A percentile compares a stretch with the other conserved stretches of the same genome.
Conservation (phyloP, 2,888 invertebrate species). For the Watsonalla cultraria region DNA sequence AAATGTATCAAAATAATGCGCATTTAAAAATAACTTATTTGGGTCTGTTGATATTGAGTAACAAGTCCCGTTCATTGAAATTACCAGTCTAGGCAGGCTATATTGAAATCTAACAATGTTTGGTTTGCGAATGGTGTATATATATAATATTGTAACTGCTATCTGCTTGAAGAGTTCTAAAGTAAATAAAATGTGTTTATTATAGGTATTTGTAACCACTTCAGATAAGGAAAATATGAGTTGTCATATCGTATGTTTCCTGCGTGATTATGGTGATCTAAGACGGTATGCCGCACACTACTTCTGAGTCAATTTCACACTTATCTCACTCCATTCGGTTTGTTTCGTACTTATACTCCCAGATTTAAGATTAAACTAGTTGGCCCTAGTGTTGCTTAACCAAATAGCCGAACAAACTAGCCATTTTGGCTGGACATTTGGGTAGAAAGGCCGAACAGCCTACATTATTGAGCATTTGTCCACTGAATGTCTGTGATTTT, state of each 20-base stretch:
- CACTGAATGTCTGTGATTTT: too few relatives aligned
- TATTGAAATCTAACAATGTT: neutral
- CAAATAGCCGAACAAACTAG: too few relatives aligned
- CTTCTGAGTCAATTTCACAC: neutral
- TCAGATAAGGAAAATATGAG: neutral
- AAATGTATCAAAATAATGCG: too few relatives aligned
- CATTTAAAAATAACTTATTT: too few relatives aligned
- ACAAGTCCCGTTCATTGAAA: neutral
- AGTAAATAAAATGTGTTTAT: neutral
- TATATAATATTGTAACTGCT: neutral
- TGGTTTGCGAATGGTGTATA: neutral
- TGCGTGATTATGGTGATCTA: neutral
- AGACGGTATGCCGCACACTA: neutral
- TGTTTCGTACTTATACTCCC: too few relatives aligned
- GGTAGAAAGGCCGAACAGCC: too few relatives aligned
- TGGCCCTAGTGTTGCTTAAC: too few relatives aligned
- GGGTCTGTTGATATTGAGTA: too few relatives aligned
- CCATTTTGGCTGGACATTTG: too few relatives aligned
- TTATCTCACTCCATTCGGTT: neutral
- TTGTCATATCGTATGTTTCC: neutral
- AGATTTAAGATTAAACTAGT: too few relatives aligned
- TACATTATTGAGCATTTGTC: too few relatives aligned
- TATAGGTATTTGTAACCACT: neutral
- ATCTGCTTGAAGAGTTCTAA: neutral
- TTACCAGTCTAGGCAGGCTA: neutral